Percentiles rank a stretch among this genome's conserved stretches.
phyloP scores from a whole-genome alignment of 2,888 invertebrate genomes.

The Polymixis flavicincta region DNA sequence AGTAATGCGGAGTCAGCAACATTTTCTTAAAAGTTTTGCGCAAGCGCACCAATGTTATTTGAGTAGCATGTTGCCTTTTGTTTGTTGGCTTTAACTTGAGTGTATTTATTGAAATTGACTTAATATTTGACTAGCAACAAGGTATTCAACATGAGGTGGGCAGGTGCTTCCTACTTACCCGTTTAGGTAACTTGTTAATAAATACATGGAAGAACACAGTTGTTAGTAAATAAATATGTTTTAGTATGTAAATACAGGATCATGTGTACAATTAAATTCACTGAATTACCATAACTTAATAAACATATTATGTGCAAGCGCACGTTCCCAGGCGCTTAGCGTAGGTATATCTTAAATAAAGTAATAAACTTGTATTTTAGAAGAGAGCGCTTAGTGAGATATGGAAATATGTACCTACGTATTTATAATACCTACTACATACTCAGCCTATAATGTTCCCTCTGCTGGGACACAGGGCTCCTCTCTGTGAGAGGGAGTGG shows the following conservation, averaged over 20 bases:
- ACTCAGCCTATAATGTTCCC: too few species aligned
- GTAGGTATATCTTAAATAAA: conserved; percentile 25
- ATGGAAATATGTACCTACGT: background rate
- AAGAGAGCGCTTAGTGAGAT: background rate
- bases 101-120: conserved; percentile 50
- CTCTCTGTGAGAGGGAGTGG: too few species aligned
- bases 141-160: conserved; percentile 18
- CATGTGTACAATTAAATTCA: conserved; percentile 50
- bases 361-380: conserved; percentile 24
- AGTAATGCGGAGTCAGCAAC: conserved; percentile 40
- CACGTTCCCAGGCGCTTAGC: conserved; percentile 1
- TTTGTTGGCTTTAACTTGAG: conserved; percentile 53
- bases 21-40: conserved; percentile 52
- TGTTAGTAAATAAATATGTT: conserved; percentile 40
- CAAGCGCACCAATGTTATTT: conserved; percentile 46
- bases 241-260: conserved; percentile 30
- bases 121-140: conserved; percentile 51
- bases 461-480: too few species aligned
- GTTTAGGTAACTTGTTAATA: conserved; percentile 37
- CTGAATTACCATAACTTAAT: conserved; percentile 25
- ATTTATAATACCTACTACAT: too few species aligned
- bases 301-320: conserved; percentile 36
- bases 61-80: conserved; percentile 40
- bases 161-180: conserved; percentile 37
- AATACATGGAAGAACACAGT: conserved; percentile 6